phyloP scores from a whole-genome alignment of 2,797 vertebrate species.

The Schizothorax lantsangensis region DNA sequence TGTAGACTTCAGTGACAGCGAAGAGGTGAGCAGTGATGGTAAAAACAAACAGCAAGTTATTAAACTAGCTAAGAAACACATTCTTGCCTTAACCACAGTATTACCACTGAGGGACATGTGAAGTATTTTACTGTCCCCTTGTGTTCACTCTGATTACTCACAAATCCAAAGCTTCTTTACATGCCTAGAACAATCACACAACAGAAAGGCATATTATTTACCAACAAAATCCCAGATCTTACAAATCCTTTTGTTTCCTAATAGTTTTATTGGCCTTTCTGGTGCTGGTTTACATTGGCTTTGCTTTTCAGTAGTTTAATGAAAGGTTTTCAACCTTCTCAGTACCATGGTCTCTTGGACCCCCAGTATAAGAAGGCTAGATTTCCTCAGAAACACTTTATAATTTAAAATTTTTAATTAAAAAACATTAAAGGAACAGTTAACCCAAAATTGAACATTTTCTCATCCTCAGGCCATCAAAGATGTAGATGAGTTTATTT shows the following conservation, averaged over 20 bases:
- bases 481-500: background rate
- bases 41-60: background rate
- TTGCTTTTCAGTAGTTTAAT: conserved; percentile 14
- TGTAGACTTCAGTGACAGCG: conserved; percentile 26
- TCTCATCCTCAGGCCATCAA: background rate
- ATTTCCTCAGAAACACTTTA: background rate
- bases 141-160: conserved; percentile 51
- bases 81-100: background rate
- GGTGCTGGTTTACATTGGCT: background rate
- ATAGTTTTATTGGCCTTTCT: background rate
- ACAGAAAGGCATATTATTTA: conserved; percentile 26
- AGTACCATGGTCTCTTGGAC: background rate
- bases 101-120: background rate
- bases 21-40: conserved; percentile 27
- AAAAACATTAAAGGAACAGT: background rate
- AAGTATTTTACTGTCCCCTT: conserved; percentile 63
- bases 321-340: background rate
- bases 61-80: background rate
- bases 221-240: conserved; percentile 10
- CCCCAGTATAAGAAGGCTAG: background rate
- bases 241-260: conserved; percentile 29
- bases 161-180: conserved; percentile 33
- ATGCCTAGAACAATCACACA: background rate
- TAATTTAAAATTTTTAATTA: background rate
- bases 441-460: background rate